These are phyloP conservation scores for Pachyramphus minor DNA, from an alignment of 2,113 vertebrate species.

Conservation along the genomic window DNA sequence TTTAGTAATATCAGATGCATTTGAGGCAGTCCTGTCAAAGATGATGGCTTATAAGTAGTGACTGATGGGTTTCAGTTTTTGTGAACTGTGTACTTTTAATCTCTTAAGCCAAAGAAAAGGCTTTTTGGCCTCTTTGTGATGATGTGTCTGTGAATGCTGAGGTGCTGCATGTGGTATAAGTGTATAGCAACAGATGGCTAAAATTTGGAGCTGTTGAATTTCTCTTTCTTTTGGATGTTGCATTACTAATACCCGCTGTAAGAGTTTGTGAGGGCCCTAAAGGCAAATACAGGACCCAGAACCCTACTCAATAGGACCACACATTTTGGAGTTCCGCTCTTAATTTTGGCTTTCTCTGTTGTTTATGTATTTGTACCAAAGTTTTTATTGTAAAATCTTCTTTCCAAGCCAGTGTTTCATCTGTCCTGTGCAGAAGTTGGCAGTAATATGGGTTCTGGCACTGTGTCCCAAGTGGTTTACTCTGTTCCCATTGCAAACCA, in stretches of 20 bases:
- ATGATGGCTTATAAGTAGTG: neutral
- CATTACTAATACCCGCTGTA: neutral
- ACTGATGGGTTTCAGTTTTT: neutral
- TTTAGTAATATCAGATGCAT: neutral
- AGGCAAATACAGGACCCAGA: neutral
- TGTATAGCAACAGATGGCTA: neutral
- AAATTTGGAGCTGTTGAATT: neutral
- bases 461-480: neutral
- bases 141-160: neutral
- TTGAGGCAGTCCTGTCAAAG: neutral
- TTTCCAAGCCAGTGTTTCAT: neutral
- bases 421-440: neutral
- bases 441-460: neutral
- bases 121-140: neutral
- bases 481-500: neutral
- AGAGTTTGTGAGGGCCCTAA: neutral
- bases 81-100: neutral
- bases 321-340: neutral
- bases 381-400: neutral
- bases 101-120: neutral
- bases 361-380: neutral
- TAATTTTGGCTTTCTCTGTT: neutral
- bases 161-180: neutral
- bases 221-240: neutral
- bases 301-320: neutral